These are phyloP conservation scores for Aphaenogaster rudis DNA, from an alignment of 1,140 invertebrate species.

Conservation along the genomic window DNA sequence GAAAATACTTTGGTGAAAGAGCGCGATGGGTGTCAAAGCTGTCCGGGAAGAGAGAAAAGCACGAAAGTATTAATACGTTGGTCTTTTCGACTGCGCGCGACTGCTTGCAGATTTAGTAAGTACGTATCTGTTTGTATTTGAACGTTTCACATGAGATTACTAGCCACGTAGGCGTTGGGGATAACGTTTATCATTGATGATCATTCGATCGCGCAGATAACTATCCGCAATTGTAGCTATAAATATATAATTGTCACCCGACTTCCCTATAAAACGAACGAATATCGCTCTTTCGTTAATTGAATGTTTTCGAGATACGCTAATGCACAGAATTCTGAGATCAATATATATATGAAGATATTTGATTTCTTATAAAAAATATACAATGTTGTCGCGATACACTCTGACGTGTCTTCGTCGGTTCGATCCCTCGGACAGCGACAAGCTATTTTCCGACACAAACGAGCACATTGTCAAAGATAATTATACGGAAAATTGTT, in stretches of 20 bases:
- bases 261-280: neutral
- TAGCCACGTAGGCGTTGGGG: slow-evolving; percentile 43
- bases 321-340: neutral
- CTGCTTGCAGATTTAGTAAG: slow-evolving; percentile 67
- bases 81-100: slow-evolving; percentile 66
- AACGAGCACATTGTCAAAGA: slow-evolving; percentile 45
- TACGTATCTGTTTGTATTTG: slow-evolving; percentile 68
- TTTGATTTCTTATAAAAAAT: neutral
- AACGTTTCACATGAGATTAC: slow-evolving; percentile 54
- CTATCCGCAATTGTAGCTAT: neutral
- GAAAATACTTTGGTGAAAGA: slow-evolving; percentile 63
- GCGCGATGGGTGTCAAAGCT: slow-evolving; percentile 61
- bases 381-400: neutral
- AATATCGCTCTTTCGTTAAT: slow-evolving; percentile 27
- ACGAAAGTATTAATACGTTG: slow-evolving; percentile 66
- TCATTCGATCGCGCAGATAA: neutral
- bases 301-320: neutral
- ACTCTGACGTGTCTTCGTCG: neutral
- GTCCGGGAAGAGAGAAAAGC: slow-evolving; percentile 66
- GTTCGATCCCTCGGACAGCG: slow-evolving; percentile 28
- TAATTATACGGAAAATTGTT: slow-evolving; percentile 4
- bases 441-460: slow-evolving; percentile 8
- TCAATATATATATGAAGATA: neutral
- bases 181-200: slow-evolving; percentile 24
- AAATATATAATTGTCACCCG: neutral